Evolutionary conservation across 2,888 invertebrate genomes (phyloP), one percentile per base, ranked within the genome.

Genomic region (Hyposoter dolosus): DNA sequence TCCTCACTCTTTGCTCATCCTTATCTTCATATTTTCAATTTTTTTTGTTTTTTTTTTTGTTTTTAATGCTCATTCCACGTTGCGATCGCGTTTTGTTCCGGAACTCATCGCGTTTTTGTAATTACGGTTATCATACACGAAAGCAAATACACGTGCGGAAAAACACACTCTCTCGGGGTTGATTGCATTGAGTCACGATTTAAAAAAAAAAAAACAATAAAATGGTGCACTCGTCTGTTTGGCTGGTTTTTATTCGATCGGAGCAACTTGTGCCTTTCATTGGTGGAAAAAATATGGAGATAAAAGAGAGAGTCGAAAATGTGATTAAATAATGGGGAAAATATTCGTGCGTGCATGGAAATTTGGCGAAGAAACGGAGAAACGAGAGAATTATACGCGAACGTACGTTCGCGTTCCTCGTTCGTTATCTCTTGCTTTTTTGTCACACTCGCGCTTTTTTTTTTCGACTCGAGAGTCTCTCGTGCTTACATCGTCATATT

Each of bases 1-100:
- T 50, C n/a, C 63, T 23, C 23, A 19, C 43, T 12, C 10, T 19
- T 43, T 23, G 3, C 45, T 7, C 23, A 3, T n/a, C 10, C 23
- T 45, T 19, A 0, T 32, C 7, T 53, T 15, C 32, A 10, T 10
- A 19, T 65, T 7, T 23, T 66, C 5, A 10, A 35, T 66, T n/a
- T 35, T 63, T 71, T n/a, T 50, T 23, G 32, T 32, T 32, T 43
- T 28, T 56, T n/a, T n/a, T n/a, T n/a, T 72, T 78, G 19, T 63
- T 7, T 56, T 35, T 56, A 15, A 69, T 35, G 47, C 75, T 56
- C 28, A 66, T 23, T 9, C 40, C 23, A 5, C 69, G 56, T 35
- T 63, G 40, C 75, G 78, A 82, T 85, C 82, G 85, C 82, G 84
- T 82, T 82, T 82, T 79, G 50, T 78, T 79, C 82, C 78, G 77